Evolutionary conservation across 2,888 invertebrate species (phyloP), one percentile per base, ranked within the genome.

Genomic region (Tetragonula carbonaria): DNA sequence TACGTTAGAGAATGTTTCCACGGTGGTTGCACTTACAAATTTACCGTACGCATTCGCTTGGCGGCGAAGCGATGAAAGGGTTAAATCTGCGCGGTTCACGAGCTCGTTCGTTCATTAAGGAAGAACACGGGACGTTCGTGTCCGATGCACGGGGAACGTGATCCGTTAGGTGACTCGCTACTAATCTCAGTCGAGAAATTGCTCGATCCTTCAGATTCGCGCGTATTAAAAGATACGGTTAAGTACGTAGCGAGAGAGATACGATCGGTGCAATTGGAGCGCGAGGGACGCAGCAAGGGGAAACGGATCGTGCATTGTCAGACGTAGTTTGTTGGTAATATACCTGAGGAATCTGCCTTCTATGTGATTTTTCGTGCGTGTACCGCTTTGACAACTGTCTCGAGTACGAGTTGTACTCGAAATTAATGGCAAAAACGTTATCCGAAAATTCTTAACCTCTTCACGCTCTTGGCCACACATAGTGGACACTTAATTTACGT

Each of bases 221-320:
- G 74, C 55, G 28, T 66, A 66, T 66, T 55, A 45, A 66, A 66
- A 74, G 66, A 59, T 72, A 57, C 71, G 57, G 38, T 57, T 59
- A 45, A 45, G 70, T 66, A 33, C 45, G 23, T 21, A 70, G 18
- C n/a, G n/a, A 14, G n/a, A 14, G 67, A 76, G 67, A 76, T 68
- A 76, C 50, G 67, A 76, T 76, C 18, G 50, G 13, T 67, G 28
- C 14, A 33, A 65, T 13, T 53, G 21, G 28, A 33, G 50, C 68
- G 59, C 55, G 45, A 50, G 28, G 18, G 33, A n/a, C 8, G 2
- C 8, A 21, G 50, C 28, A 77, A 77, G 63, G 63, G 63, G 63
- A 63, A 68, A 38, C 62, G 76, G 76, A 51, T 18, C 70, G 70
- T 63, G 23, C 23, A 33, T 51, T 62, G 70, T 77, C 76, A 77